Conservation (phyloP, 2,797 vertebrate genomes). For the Myotis findleyi region DNA sequence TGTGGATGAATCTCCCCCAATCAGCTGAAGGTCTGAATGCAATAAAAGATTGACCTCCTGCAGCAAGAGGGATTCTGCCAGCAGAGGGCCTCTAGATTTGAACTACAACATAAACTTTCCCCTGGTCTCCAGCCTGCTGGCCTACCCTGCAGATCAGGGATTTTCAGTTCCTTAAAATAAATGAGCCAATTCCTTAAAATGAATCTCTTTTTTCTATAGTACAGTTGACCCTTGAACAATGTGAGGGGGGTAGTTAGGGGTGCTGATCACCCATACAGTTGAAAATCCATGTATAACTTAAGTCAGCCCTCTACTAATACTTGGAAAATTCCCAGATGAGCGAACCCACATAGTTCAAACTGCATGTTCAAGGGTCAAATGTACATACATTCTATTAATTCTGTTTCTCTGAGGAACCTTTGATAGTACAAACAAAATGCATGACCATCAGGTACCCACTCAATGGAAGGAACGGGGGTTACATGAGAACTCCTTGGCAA, state of each 20-base stretch:
- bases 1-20: neutral
- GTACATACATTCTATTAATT: neutral
- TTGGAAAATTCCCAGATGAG: neutral
- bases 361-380: neutral
- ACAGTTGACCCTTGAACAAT: neutral
- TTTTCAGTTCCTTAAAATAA: neutral
- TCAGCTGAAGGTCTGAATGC: neutral
- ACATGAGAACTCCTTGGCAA: neutral
- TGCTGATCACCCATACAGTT: neutral
- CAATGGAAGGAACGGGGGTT: neutral
- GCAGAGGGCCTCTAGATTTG: neutral
- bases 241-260: neutral
- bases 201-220: neutral
- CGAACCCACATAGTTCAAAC: neutral
- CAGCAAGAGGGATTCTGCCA: neutral
- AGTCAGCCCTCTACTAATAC: neutral
- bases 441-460: neutral
- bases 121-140: neutral
- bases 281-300: neutral
- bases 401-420: neutral
- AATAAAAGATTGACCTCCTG: neutral
- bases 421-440: neutral
- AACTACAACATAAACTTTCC: neutral
- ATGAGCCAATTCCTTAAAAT: neutral
- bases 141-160: neutral